Percentiles rank a stretch among this genome's conserved stretches.
Evolutionary conservation across 53 echinoderm and acorn worm species (phyloP).

Genomic region (Stichopus horrens): DNA sequence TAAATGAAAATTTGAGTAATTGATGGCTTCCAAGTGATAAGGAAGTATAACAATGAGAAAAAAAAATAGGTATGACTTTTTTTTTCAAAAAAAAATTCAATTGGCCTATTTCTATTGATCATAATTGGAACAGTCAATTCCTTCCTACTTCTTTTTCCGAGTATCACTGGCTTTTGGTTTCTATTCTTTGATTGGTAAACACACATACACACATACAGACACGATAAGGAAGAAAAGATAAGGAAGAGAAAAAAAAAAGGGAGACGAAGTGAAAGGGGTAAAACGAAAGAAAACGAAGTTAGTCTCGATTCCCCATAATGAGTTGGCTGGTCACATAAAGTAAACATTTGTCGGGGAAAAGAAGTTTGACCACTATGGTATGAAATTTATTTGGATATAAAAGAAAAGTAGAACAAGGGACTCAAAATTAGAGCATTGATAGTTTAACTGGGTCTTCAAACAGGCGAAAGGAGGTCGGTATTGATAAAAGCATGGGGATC

Average conservation of each 20-base stretch:
- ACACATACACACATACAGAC: background rate
- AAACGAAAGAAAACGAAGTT: background rate
- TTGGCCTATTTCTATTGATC: slow-evolving; percentile 38
- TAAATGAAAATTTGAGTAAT: background rate
- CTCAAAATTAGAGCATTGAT: slow-evolving; percentile 34
- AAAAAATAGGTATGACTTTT: background rate
- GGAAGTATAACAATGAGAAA: background rate
- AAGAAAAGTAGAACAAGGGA: slow-evolving; percentile 38
- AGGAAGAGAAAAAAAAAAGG: background rate
- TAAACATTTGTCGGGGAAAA: slow-evolving; percentile 32
- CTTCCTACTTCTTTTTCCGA: background rate
- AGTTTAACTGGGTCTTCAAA: slow-evolving; percentile 42
- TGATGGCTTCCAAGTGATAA: background rate
- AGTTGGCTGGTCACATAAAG: slow-evolving; percentile 42
- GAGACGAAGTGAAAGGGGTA: background rate
- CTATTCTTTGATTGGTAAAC: slow-evolving; percentile 8
- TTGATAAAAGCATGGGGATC: slow-evolving; percentile 40
- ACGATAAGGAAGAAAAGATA: too few relatives aligned
- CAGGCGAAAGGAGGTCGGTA: slow-evolving; percentile 44
- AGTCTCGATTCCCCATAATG: slow-evolving; percentile 11
- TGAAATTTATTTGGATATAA: slow-evolving; percentile 33
- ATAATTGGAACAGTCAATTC: slow-evolving; percentile 41
- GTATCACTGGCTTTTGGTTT: slow-evolving; percentile 19
- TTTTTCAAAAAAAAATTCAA: slow-evolving; percentile 1
- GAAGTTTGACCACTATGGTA: slow-evolving; percentile 37